Base-by-base conservation (phyloP, 2,113 vertebrate genomes). In the Dromaius novaehollandiae region DNA sequence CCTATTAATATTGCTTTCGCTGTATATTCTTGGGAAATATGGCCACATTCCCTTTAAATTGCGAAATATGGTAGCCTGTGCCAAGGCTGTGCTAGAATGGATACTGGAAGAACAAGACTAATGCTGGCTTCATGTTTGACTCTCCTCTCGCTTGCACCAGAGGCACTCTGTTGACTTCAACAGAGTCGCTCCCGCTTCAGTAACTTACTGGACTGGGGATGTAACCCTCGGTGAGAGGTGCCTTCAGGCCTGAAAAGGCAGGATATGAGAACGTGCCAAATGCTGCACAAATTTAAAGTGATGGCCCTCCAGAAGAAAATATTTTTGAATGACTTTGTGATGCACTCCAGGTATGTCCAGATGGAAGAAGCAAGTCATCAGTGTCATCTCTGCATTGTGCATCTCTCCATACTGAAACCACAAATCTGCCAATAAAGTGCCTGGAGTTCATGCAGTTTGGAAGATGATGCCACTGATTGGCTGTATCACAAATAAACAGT, bases 141-240 rank as follows among this genome's bases (percentile, higher is more conserved):
- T 73, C 48, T 87, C 21, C 65, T 77, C 85, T 77, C 68, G 7
- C 61, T 44, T 69, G 46, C 44, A 61, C 48, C 70, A 61, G 30
- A 55, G 16, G 46, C 21, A 24, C 42, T 63, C 63, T 0, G 0
- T 25, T 71, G 70, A 38, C 42, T 44, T 13, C 1, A 2, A 25
- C 14, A 46, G 38, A 28, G 30, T 16, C 6, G 1, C 5, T 93
- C 48, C 70, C 58, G 46, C 65, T 87, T 69, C 87, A 28, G 38
- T 56, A 80, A 38, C 13, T 53, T 65, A 3, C 36, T 32, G 17
- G 53, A 25, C 60, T 88, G 26, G 24, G 34, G n/a, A 44, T 1
- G 1, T 38, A 42, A 38, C 18, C 18, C 32, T 63, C 50, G 16
- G 9, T 30, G 15, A 68, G 26, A 92, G 53, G 70, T 82, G 21